A percentile compares a stretch with the other conserved stretches of the same genome.
These are phyloP conservation scores for Suncus etruscus DNA, from an alignment of 2,113 vertebrate genomes.

Conservation along the genomic window DNA sequence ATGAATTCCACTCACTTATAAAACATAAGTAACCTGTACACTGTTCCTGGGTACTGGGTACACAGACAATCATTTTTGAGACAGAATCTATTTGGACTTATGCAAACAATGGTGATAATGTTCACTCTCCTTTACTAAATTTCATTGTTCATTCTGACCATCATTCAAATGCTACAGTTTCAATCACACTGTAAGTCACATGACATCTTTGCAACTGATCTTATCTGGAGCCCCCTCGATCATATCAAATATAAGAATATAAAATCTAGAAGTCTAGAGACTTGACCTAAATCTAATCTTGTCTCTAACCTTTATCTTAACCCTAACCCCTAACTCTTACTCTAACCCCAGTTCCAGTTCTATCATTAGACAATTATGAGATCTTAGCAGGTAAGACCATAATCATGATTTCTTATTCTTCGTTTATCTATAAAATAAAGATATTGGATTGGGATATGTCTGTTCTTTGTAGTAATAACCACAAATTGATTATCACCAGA, in stretches of 20 bases:
- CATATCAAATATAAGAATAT: neutral
- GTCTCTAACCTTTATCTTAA: no score
- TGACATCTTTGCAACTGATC: no score
- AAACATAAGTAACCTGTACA: neutral
- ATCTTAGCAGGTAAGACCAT: neutral
- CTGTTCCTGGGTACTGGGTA: no score
- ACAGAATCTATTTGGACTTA: neutral
- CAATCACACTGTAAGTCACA: neutral
- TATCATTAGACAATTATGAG: neutral
- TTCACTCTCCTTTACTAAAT: neutral
- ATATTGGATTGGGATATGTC: neutral
- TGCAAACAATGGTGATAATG: neutral
- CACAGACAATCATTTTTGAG: neutral
- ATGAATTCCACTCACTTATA: neutral
- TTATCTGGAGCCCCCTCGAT: neutral
- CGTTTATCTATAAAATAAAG: constrained; percentile 31
- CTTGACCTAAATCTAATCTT: no score
- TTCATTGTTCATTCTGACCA: neutral
- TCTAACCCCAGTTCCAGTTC: neutral
- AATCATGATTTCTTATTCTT: neutral
- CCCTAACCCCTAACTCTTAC: no score
- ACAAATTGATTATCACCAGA: neutral
- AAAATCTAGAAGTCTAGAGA: neutral
- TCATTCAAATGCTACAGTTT: neutral
- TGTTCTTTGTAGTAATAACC: neutral